A percentile compares a stretch with the other conserved stretches of the same genome.
phyloP scores from a whole-genome alignment of 2,888 invertebrate species.

The Drosophila antonietae region DNA sequence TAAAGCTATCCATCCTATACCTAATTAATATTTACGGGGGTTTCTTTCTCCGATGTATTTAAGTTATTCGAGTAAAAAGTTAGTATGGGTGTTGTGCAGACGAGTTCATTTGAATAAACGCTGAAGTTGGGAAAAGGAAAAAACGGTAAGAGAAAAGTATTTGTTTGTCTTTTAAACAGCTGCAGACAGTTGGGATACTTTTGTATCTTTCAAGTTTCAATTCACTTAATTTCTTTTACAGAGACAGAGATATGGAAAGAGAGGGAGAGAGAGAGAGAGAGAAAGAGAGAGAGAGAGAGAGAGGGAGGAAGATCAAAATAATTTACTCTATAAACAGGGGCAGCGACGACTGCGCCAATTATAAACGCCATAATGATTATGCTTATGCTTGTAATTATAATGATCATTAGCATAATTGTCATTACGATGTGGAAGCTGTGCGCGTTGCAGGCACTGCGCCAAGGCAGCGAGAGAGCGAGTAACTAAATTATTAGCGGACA shows the following conservation, averaged over 20 bases:
- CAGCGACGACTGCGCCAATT: slow-evolving; percentile 45
- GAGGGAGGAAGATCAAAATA: slow-evolving; percentile 33
- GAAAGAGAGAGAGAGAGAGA: slow-evolving; percentile 7
- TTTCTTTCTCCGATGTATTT: background rate
- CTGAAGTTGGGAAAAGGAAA: slow-evolving; percentile 2
- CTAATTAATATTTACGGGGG: slow-evolving; percentile 26
- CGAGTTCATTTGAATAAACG: slow-evolving; percentile 53
- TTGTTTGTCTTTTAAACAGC: slow-evolving; percentile 36
- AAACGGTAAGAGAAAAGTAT: slow-evolving; percentile 31
- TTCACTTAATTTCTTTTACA: slow-evolving; percentile 10
- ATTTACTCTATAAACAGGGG: slow-evolving; percentile 65
- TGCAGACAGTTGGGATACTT: slow-evolving; percentile 54
- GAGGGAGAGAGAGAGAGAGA: slow-evolving; percentile 12
- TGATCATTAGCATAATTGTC: slow-evolving; percentile 32
- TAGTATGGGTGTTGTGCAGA: slow-evolving; percentile 20
- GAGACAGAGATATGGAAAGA: slow-evolving; percentile 1
- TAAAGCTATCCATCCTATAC: slow-evolving; percentile 12
- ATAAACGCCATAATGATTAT: slow-evolving; percentile 50
- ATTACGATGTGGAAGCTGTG: slow-evolving; percentile 17
- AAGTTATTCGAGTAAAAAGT: background rate
- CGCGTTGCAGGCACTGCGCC: slow-evolving; percentile 51
- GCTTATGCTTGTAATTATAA: slow-evolving; percentile 38
- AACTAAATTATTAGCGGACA: slow-evolving; percentile 75
- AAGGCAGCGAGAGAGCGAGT: slow-evolving; percentile 45
- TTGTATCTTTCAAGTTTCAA: slow-evolving; percentile 35